These are phyloP conservation scores for Verasper variegatus DNA, from an alignment of 2,113 vertebrate species.

Conservation along the genomic window DNA sequence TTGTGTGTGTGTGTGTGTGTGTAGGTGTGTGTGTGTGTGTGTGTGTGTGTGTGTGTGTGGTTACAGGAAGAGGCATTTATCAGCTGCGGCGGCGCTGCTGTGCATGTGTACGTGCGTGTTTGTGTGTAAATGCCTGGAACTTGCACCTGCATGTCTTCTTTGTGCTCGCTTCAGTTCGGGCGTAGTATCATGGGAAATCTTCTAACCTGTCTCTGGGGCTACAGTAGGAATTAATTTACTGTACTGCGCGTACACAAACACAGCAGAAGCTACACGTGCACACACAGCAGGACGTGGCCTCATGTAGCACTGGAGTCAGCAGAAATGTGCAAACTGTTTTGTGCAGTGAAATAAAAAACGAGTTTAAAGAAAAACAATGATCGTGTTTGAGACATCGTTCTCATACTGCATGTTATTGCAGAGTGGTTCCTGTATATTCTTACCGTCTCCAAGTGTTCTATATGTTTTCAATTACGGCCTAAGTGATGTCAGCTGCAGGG, in stretches of 20 bases:
- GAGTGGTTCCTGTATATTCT: slow-evolving; percentile 38
- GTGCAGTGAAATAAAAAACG: slow-evolving; percentile 4
- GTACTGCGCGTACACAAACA: slow-evolving; percentile 1
- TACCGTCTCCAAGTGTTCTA: slow-evolving; percentile 29
- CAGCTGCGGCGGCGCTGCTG: slow-evolving; percentile 38
- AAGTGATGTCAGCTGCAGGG: slow-evolving; percentile 68
- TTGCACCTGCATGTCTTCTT: slow-evolving; percentile 70
- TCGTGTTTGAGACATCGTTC: slow-evolving; percentile 37
- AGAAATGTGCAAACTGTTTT: slow-evolving; percentile 15
- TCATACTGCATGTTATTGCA: slow-evolving; percentile 36
- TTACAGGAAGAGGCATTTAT: slow-evolving; percentile 51
- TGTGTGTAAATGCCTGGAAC: slow-evolving; percentile 63
- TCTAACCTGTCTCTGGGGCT: slow-evolving; percentile 56
- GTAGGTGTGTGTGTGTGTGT: slow-evolving; percentile 16
- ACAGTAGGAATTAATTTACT: slow-evolving; percentile 55
- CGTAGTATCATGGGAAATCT: slow-evolving; percentile 59
- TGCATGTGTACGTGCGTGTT: slow-evolving; percentile 26
- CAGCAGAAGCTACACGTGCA: background rate
- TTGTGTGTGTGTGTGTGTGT: slow-evolving; percentile 32
- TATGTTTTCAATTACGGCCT: slow-evolving; percentile 67
- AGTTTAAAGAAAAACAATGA: slow-evolving; percentile 9
- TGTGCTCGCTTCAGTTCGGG: slow-evolving; percentile 56
- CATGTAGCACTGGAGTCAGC: slow-evolving; percentile 7
- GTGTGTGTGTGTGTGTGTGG: slow-evolving; percentile 38
- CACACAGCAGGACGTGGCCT: slow-evolving; percentile 16